Base-by-base conservation (phyloP, 2,888 invertebrate species). In the Notocelia uddmanniana region DNA sequence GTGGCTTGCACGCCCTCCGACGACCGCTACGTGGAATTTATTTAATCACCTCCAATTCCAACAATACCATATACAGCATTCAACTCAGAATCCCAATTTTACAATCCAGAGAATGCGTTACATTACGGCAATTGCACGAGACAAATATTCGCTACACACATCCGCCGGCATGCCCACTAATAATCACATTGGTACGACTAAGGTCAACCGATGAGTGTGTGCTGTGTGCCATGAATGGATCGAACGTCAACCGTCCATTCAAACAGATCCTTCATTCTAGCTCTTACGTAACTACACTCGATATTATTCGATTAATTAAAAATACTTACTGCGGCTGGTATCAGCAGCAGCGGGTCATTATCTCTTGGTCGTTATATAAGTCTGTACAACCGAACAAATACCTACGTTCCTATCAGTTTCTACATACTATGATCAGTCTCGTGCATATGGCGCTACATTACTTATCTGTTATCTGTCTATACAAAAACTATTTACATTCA, bases 21-120 rank as follows among this genome's bases (percentile, higher is more conserved):
- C 83, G 81, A 88, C 87, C 89, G 90, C 91, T 90, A 89, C 89
- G 91, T 89, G 91, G 91, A 91, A 94, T 91, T 92, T 88, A 89
- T 90, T 86, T 92, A 92, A 91, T 92, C 91, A 89, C 86, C 86
- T 87, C 88, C 89, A 92, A 91, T 91, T 74, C 55, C 57, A 63
- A 68, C 68, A 67, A 71, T 69, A 69, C 68, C 63, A 69, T 64
- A 73, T 75, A 74, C 76, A 73, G 68, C 57, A 67, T 74, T 73
- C 69, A 58, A 55, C 58, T 70, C 23, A 23, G 34, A 50, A 66
- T 59, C 59, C 52, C 41, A 59, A 21, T 23, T 21, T 41, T 23
- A 59, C 50, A 58, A 26, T 26, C 55, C 64, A 54, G 66, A 63
- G 69, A 76, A 74, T 78, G 74, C 70, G 76, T 79, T 81, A 78